A percentile compares a stretch with the other conserved stretches of the same genome.
Evolutionary conservation across 2,797 vertebrate genomes (phyloP).

Genomic region (Bothrops alternatus): DNA sequence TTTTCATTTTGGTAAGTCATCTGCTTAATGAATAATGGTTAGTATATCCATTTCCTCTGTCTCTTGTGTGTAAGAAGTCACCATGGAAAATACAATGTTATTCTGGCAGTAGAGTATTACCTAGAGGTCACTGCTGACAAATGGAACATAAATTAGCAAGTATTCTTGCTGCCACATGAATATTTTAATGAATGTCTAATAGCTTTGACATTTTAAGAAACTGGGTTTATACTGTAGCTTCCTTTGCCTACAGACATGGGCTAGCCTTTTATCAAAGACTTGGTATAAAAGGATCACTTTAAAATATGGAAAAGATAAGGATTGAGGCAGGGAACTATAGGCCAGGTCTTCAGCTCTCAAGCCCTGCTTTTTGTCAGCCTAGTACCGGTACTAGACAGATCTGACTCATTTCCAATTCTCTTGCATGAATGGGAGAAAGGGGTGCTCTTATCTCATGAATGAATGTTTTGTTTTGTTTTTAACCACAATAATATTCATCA

Average conservation of each 20-base stretch:
- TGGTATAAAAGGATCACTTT: neutral
- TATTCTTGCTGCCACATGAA: neutral
- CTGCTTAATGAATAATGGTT: neutral
- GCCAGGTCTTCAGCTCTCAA: neutral
- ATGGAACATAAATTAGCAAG: neutral
- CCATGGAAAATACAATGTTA: neutral
- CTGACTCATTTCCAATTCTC: neutral
- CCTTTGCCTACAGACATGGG: neutral
- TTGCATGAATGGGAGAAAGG: neutral
- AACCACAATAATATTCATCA: neutral
- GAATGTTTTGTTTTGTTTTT: neutral
- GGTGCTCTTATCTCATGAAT: neutral
- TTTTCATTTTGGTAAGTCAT: neutral
- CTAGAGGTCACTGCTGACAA: neutral
- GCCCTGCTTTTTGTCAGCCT: neutral
- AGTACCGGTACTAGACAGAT: neutral
- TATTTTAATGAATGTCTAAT: slow-evolving; percentile 8
- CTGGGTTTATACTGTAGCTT: slow-evolving; percentile 4
- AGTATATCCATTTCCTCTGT: neutral
- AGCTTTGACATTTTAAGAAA: slow-evolving; percentile 6
- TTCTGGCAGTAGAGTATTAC: neutral
- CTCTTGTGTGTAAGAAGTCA: neutral
- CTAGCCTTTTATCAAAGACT: neutral
- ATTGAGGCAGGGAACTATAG: neutral
- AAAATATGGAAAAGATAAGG: neutral